A percentile compares a stretch with the other conserved stretches of the same genome.
These are phyloP conservation scores for Embidobia sp. DNA, from an alignment of 2,888 invertebrate genomes.

Conservation along the genomic window DNA sequence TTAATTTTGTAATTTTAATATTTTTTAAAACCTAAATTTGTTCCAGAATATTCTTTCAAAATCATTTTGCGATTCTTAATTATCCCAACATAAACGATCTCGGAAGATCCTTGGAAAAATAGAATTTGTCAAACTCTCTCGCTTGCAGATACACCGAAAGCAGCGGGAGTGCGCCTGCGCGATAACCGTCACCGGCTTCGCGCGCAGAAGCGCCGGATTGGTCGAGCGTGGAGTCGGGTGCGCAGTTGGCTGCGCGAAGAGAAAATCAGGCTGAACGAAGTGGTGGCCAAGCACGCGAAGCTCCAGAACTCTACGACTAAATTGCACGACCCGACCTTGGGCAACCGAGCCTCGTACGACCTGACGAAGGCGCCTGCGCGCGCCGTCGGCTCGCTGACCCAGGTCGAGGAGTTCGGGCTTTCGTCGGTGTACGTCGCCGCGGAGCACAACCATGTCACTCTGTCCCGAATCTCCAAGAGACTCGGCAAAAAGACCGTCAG, in stretches of 20 bases:
- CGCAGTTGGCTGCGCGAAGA: constrained; percentile 77
- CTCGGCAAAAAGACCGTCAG: constrained; percentile 69
- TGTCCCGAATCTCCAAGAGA: constrained; percentile 13
- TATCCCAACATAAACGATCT: no score
- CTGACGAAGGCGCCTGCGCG: constrained; percentile 71
- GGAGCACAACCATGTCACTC: constrained; percentile 40
- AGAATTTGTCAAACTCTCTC: no score
- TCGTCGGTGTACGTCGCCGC: constrained; percentile 68
- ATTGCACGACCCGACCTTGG: constrained; percentile 50
- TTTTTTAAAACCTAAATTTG: no score
- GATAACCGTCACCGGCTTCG: constrained; percentile 52
- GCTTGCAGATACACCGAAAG: constrained; percentile 32
- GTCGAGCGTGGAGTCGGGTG: constrained; percentile 77
- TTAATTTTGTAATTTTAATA: no score
- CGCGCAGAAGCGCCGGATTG: constrained; percentile 68
- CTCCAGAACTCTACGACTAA: constrained; percentile 74
- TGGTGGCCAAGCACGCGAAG: constrained; percentile 75
- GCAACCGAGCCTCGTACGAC: constrained; percentile 74
- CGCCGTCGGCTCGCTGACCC: constrained; percentile 70
- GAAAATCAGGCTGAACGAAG: constrained; percentile 73
- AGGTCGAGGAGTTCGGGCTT: constrained; percentile 75
- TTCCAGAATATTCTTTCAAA: no score
- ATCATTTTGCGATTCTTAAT: no score
- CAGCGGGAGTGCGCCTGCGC: constrained; percentile 49
- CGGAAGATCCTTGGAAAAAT: no score